phyloP scores from a whole-genome alignment of 1,140 invertebrate species.

The Bombus confusus region DNA sequence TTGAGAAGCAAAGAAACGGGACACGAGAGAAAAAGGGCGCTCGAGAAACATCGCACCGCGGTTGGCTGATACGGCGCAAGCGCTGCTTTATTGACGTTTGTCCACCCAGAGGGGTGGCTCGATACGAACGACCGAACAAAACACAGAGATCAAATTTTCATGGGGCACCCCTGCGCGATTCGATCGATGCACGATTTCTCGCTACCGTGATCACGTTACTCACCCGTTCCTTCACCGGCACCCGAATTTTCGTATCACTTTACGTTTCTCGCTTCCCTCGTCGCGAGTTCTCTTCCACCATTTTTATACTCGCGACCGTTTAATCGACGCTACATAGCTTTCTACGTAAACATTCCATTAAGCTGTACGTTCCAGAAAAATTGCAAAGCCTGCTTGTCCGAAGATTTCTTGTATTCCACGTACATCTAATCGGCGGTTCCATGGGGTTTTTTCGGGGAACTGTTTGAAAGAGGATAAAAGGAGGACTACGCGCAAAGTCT shows the following conservation, averaged over 20 bases:
- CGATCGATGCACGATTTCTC: slow-evolving; percentile 45
- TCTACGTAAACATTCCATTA: background rate
- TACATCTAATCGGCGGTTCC: background rate
- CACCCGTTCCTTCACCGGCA: background rate
- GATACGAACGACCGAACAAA: slow-evolving; percentile 69
- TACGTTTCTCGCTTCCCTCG: background rate
- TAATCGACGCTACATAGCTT: background rate
- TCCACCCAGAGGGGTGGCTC: slow-evolving; percentile 64
- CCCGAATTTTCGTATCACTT: background rate
- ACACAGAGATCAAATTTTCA: slow-evolving; percentile 72
- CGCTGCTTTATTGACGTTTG: slow-evolving; percentile 78
- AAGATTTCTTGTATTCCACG: background rate
- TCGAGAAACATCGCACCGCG: slow-evolving; percentile 16
- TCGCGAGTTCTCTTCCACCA: background rate
- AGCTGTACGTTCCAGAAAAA: background rate
- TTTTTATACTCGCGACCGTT: background rate
- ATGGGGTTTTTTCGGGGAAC: background rate
- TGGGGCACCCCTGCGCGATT: slow-evolving; percentile 39
- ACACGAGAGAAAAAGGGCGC: background rate
- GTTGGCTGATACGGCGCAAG: slow-evolving; percentile 68
- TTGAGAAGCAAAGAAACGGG: slow-evolving; percentile 9
- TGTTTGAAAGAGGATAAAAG: background rate
- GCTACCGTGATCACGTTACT: background rate
- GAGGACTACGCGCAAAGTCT: background rate
- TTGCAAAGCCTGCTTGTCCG: too few species aligned